Percentiles rank a stretch among this genome's conserved stretches.
These are phyloP conservation scores for Rhynchomys soricoides DNA, from an alignment of 2,113 vertebrate genomes.

Conservation along the genomic window DNA sequence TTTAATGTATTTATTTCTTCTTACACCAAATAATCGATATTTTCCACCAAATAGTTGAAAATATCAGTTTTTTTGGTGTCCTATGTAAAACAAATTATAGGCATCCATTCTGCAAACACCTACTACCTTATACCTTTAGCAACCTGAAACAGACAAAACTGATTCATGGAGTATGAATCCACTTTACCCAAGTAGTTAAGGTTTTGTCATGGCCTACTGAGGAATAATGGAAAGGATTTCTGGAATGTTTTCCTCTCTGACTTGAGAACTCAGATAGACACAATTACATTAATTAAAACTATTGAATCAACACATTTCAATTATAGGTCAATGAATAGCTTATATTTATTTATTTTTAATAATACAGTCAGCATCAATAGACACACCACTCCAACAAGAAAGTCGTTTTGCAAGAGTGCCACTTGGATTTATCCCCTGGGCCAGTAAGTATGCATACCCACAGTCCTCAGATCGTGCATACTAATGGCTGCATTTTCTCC, in stretches of 20 bases:
- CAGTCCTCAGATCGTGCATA: neutral
- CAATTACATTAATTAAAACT: neutral
- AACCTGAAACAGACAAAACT: neutral
- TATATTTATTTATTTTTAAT: neutral
- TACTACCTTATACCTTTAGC: neutral
- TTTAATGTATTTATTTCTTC: neutral
- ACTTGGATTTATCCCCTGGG: neutral
- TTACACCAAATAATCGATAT: neutral
- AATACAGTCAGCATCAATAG: neutral
- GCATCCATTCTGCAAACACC: neutral
- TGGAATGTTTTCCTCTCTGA: neutral
- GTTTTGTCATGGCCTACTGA: neutral
- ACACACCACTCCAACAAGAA: neutral
- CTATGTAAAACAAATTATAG: neutral
- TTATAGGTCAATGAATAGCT: neutral
- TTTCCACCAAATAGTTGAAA: neutral
- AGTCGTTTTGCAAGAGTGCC: neutral
- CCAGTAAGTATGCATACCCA: accelerated
- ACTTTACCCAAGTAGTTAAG: neutral
- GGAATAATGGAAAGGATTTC: neutral
- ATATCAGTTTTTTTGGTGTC: neutral
- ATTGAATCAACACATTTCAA: neutral
- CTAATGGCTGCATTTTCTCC: neutral
- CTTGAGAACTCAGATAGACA: neutral
- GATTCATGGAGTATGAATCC: neutral